These are phyloP conservation scores for Calliopsis andreniformis DNA, from an alignment of 1,140 invertebrate species.

Conservation along the genomic window DNA sequence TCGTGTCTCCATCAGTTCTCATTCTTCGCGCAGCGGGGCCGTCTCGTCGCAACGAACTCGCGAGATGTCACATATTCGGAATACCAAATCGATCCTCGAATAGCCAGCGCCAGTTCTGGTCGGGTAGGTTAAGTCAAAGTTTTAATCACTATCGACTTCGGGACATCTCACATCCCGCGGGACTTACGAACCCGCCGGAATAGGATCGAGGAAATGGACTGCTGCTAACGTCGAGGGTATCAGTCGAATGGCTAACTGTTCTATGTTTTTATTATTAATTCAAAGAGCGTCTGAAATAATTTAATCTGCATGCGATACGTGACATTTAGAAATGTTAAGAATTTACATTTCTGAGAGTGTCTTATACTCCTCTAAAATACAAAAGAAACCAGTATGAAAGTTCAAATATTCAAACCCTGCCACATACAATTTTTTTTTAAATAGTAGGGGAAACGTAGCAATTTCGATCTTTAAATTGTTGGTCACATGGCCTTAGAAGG, in stretches of 20 bases:
- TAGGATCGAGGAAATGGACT: slow-evolving; percentile 65
- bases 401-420: too few relatives aligned
- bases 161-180: slow-evolving; percentile 67
- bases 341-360: too few relatives aligned
- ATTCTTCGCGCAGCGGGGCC: slow-evolving; percentile 58
- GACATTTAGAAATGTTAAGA: too few relatives aligned
- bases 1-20: slow-evolving; percentile 54
- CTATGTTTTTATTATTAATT: slow-evolving; percentile 56
- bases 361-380: too few relatives aligned
- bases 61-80: slow-evolving; percentile 67
- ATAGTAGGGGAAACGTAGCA: too few relatives aligned
- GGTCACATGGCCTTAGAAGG: too few relatives aligned
- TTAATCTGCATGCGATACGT: not conserved
- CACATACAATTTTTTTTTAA: too few relatives aligned
- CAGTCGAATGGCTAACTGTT: slow-evolving; percentile 42
- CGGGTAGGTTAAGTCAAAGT: slow-evolving; percentile 74
- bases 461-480: too few relatives aligned
- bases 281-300: not conserved
- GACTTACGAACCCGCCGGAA: slow-evolving; percentile 63
- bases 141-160: slow-evolving; percentile 78
- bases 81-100: slow-evolving; percentile 71
- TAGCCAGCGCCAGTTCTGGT: slow-evolving; percentile 65
- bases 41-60: slow-evolving; percentile 57
- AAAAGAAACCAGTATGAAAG: too few relatives aligned
- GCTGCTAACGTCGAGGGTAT: slow-evolving; percentile 50